Conservation (phyloP, 2,113 vertebrate genomes). For the Carassius auratus region DNA sequence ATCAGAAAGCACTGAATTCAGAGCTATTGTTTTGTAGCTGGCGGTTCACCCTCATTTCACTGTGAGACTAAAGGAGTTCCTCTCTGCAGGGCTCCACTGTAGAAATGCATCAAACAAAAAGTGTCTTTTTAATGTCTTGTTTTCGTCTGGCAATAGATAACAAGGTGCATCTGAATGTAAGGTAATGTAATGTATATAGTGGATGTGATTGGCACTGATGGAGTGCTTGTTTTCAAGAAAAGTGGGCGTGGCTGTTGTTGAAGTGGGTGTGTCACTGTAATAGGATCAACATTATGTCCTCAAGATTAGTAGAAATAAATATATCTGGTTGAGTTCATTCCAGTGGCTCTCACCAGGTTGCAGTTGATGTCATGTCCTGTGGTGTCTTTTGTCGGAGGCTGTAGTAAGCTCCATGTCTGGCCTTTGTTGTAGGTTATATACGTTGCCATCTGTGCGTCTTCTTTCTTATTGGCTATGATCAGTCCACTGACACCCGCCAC, state of each 20-base stretch:
- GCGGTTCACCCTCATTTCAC: background rate
- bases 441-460: conserved; percentile 88
- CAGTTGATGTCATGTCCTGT: conserved; percentile 85
- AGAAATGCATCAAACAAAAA: background rate
- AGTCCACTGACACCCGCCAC: conserved; percentile 94
- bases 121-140: background rate
- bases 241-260: background rate
- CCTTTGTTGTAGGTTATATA: conserved; percentile 96
- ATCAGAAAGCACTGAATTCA: conserved; percentile 28
- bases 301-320: background rate
- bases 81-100: conserved; percentile 12
- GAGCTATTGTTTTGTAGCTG: conserved; percentile 8
- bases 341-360: conserved; percentile 82
- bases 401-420: conserved; percentile 89
- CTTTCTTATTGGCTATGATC: conserved; percentile 92
- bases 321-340: background rate
- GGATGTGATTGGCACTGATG: background rate
- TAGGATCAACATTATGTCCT: background rate
- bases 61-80: background rate
- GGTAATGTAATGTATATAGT: background rate
- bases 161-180: background rate
- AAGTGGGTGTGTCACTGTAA: background rate
- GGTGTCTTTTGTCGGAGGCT: conserved; percentile 81
- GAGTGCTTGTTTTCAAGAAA: background rate
- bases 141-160: background rate